Percentiles rank a stretch among this genome's conserved stretches.
Evolutionary conservation across 2,797 vertebrate species (phyloP).

Genomic region (Mormyrops boulengeri): DNA sequence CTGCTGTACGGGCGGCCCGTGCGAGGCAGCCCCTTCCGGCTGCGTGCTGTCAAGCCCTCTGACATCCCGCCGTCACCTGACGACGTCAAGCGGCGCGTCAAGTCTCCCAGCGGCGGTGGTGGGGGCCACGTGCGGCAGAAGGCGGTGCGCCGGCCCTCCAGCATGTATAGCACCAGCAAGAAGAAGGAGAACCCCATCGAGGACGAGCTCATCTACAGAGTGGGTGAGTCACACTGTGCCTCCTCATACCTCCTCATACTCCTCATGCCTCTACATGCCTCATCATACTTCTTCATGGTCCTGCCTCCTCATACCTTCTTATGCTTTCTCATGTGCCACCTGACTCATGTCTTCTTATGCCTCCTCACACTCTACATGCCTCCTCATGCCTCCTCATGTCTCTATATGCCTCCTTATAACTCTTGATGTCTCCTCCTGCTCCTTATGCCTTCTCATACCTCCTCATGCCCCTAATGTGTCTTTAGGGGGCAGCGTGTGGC

Average conservation of each 20-base stretch:
- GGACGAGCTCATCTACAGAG: conserved; percentile 91
- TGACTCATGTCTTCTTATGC: not conserved
- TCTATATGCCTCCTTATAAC: not conserved
- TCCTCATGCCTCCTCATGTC: not conserved
- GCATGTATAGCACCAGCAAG: conserved; percentile 93
- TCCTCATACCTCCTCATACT: not conserved
- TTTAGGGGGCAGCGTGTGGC: no score
- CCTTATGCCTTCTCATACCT: no score
- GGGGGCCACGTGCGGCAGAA: conserved; percentile 91
- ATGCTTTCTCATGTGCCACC: not conserved
- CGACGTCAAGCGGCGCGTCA: conserved; percentile 85
- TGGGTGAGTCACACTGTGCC: conserved; percentile 64
- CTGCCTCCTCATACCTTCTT: not conserved
- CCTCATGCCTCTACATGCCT: not conserved
- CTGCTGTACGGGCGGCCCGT: conserved; percentile 81
- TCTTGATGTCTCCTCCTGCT: not conserved
- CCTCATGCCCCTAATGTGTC: no score
- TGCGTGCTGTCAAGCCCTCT: conserved; percentile 71
- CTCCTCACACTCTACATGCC: not conserved
- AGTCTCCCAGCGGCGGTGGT: conserved; percentile 77
- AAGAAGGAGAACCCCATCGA: conserved; percentile 96
- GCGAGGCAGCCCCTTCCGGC: conserved; percentile 78
- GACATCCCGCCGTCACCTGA: conserved; percentile 81
- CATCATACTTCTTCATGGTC: not conserved
- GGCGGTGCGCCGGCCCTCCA: conserved; percentile 83